These are phyloP conservation scores for Lasiurus cinereus DNA, from an alignment of 2,113 vertebrate genomes.

Conservation along the genomic window DNA sequence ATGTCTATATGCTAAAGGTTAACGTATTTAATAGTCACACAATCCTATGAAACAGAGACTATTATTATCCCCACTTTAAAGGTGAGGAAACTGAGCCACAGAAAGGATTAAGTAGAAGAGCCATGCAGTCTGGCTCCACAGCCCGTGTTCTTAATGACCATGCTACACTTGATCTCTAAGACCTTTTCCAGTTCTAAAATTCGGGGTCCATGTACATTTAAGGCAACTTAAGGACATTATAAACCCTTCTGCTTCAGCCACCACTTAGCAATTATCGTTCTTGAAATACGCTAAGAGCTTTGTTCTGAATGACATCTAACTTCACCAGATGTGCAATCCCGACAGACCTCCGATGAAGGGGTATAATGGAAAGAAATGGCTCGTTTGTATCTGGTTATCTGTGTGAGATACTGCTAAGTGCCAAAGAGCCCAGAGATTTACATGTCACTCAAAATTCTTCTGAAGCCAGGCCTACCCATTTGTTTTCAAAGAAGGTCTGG, in stretches of 20 bases:
- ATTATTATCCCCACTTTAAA: slow-evolving; percentile 78
- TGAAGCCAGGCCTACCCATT: slow-evolving; percentile 47
- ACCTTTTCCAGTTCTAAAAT: slow-evolving; percentile 72
- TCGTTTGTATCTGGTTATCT: slow-evolving; percentile 79
- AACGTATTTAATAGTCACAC: not conserved
- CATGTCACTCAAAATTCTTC: slow-evolving; percentile 74
- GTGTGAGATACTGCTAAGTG: slow-evolving; percentile 79
- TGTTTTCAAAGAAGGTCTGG: slow-evolving; percentile 50
- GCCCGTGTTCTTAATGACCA: slow-evolving; percentile 59
- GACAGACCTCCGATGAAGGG: slow-evolving; percentile 50
- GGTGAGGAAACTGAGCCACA: slow-evolving; percentile 75
- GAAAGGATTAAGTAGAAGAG: slow-evolving; percentile 79
- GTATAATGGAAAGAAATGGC: slow-evolving; percentile 68
- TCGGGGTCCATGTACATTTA: slow-evolving; percentile 74
- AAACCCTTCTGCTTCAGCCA: slow-evolving; percentile 71
- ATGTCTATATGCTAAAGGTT: not conserved
- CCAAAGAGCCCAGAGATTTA: slow-evolving; percentile 75
- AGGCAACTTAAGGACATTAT: slow-evolving; percentile 76
- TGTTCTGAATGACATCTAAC: slow-evolving; percentile 64
- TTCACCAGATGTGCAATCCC: slow-evolving; percentile 60
- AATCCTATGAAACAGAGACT: slow-evolving; percentile 9
- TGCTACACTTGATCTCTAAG: slow-evolving; percentile 65
- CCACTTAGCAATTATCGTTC: slow-evolving; percentile 82
- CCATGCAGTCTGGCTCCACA: slow-evolving; percentile 72
- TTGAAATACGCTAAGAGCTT: slow-evolving; percentile 76